Base-by-base conservation (phyloP, 2,888 invertebrate genomes). In the Drosophila limbata region DNA sequence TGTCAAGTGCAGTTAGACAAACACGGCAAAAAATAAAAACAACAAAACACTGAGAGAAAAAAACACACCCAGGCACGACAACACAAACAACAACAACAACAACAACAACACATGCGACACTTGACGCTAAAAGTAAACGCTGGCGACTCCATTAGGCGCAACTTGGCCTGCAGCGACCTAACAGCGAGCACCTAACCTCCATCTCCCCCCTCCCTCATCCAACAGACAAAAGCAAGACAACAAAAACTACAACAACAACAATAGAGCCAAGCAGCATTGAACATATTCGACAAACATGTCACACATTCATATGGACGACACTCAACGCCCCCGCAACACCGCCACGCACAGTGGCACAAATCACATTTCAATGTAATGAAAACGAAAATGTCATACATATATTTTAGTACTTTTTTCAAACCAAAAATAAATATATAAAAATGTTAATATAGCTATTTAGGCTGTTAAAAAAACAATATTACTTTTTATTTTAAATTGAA, bases 251-350 rank as follows among this genome's bases (percentile, higher is more conserved):
- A 65, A 35, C 62, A 70, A 61, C 60, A 65, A 50, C 66, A 65
- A 67, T 40, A 69, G 64, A 70, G 63, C 51, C 72, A 84, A 89
- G 79, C 79, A 84, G 82, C 77, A 89, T 85, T 73, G 74, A 88
- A 79, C 77, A 85, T 85, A 73, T 84, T 84, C 89, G 89, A 89
- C 89, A 89, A 84, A 88, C 89, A 84, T 89, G 89, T 89, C 89
- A 89, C 89, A 84, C 67, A 75, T 79, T 84, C 77, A 71, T 73
- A 89, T 83, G 84, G 69, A 47, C 85, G 82, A 67, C 79, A 67
- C 61, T 47, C 56, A 51, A 56, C 61, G 51, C 55, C 61, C 75
- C 75, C 78, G 47, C 52, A 21, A 15, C 31, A 17, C 3, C 2
- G 72, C 65, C 11, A 2, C 1, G 72, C 65, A 81, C 81, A 81